phyloP scores from a whole-genome alignment of 2,888 invertebrate species.

The Scelioninae gen. 1 region DNA sequence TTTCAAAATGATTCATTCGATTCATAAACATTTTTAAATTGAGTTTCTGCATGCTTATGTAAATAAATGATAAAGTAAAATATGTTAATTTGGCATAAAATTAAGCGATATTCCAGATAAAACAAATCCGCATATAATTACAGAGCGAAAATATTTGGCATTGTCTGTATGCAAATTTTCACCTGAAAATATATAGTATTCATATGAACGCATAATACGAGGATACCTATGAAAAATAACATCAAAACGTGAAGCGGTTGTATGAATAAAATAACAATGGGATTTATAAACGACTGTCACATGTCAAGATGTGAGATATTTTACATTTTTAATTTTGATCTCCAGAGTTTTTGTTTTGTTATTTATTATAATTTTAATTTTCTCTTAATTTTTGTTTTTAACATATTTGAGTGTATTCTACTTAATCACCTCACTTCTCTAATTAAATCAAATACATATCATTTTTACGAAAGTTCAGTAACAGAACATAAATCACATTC shows the following conservation, averaged over 20 bases:
- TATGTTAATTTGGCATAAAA: background rate
- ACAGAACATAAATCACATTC: too few species aligned
- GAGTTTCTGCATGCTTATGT: background rate
- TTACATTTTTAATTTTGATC: constrained; percentile 6
- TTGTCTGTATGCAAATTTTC: constrained; percentile 25
- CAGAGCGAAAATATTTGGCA: constrained; percentile 8
- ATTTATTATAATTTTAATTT: too few species aligned
- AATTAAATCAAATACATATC: constrained; percentile 1
- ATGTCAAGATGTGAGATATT: constrained; percentile 22
- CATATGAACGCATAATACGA: constrained; percentile 8
- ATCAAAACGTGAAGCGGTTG: constrained; percentile 36
- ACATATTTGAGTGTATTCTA: background rate
- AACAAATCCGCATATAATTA: constrained; percentile 8
- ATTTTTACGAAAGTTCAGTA: too few species aligned
- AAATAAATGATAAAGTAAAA: background rate
- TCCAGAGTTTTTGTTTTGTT: too few species aligned
- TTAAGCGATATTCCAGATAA: background rate
- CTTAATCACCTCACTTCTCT: background rate
- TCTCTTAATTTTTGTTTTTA: background rate
- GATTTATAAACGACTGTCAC: constrained; percentile 37
- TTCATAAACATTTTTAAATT: too few species aligned
- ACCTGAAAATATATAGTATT: constrained; percentile 9
- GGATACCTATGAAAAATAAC: constrained; percentile 39
- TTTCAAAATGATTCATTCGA: too few species aligned
- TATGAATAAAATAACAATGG: constrained; percentile 52